Evolutionary conservation across 1,140 invertebrate genomes (phyloP), one percentile per base, ranked within the genome.

Genomic region (Eriosoma lanigerum): DNA sequence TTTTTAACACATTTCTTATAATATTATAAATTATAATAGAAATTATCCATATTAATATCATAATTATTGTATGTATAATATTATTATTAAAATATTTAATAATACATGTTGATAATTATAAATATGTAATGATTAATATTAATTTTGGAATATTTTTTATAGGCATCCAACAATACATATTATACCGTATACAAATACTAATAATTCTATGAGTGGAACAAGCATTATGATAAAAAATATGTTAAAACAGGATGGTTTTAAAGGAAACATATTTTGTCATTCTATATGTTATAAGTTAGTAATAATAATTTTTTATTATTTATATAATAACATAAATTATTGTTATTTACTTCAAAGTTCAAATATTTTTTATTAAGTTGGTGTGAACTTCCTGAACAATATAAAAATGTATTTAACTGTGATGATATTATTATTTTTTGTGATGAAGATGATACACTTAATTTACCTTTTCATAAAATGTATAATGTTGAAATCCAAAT

Each of bases 111-210:
- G n/a, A n/a, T n/a, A n/a, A n/a, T n/a, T n/a, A n/a, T n/a, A n/a
- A n/a, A n/a, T n/a, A n/a, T n/a, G n/a, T 58, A 58, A 58, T 13
- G 6, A n/a, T 21, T 17, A 21, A 48, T 62, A 32, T 62, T 38
- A 19, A 38, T 10, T 9, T 64, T n/a, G 0, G n/a, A 44, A 64
- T 64, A 21, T 44, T 58, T 60, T 58, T 19, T 26, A 56, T 78
- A 78, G 75, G 48, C 24, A 24, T 46, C 75, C 75, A 48, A 62
- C n/a, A 13, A n/a, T 78, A 13, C 52, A 62, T 17, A 78, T 78
- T 26, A 10, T 78, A 19, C 24, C 75, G n/a, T 58, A 10, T 58
- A 38, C 21, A 24, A 44, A 44, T 17, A 56, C 17, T 24, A 44
- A 44, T 17, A 56, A 19, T 24, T 60, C 19, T 0, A 9, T 17